These are phyloP conservation scores for Aphelinus certus DNA, from an alignment of 1,140 invertebrate genomes.

Conservation along the genomic window DNA sequence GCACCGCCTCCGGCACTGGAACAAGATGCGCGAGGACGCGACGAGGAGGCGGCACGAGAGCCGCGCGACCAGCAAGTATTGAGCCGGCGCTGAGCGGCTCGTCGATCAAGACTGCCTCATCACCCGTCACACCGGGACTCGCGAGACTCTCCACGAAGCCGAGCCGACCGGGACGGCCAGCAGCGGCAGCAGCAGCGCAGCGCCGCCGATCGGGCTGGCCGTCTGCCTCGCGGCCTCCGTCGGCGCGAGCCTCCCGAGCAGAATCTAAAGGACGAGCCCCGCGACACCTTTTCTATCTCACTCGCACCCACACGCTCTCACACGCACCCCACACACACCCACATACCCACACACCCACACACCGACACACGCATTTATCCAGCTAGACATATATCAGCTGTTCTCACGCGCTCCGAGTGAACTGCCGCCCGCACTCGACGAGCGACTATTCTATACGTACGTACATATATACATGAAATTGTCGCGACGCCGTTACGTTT, in stretches of 20 bases:
- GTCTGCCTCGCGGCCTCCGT: neutral
- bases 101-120: conserved; percentile 64
- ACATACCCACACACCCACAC: no score
- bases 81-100: conserved; percentile 53
- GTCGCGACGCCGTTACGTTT: no score
- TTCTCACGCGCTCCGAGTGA: no score
- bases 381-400: no score
- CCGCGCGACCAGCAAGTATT: conserved; percentile 51
- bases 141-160: conserved; percentile 40
- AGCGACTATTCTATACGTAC: no score
- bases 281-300: no score
- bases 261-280: neutral
- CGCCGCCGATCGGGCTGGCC: neutral
- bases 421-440: no score
- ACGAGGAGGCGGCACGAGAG: conserved; percentile 55
- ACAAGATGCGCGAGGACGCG: conserved; percentile 48
- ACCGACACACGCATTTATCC: no score
- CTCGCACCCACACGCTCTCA: no score
- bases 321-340: no score
- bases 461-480: no score
- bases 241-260: conserved; percentile 35
- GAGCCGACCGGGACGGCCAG: neutral
- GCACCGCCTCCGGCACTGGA: conserved; percentile 60
- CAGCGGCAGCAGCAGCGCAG: neutral
- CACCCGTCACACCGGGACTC: conserved; percentile 42